phyloP scores from a whole-genome alignment of 2,888 invertebrate genomes.

The Rhaphigaster nebulosa region DNA sequence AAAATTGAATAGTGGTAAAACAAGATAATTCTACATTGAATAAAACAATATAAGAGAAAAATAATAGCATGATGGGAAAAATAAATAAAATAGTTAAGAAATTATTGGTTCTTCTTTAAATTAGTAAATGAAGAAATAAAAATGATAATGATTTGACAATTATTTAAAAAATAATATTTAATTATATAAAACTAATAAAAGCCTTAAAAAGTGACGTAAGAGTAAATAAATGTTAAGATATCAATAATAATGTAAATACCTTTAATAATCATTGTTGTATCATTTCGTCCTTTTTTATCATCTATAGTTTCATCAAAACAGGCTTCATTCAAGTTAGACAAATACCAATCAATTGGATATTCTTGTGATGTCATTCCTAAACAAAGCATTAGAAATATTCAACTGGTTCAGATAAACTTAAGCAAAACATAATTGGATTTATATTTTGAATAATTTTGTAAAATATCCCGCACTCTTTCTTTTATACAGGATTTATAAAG shows the following conservation, averaged over 20 bases:
- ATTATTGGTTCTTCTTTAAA: neutral
- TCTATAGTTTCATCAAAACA: conserved; percentile 3
- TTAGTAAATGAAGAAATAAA: too few relatives aligned
- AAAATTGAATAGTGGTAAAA: neutral
- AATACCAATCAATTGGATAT: neutral
- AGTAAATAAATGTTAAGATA: neutral
- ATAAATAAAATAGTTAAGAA: neutral
- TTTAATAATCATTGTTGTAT: neutral
- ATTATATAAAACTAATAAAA: neutral
- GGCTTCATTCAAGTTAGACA: neutral
- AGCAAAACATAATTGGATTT: neutral
- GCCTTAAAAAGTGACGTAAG: neutral
- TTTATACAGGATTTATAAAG: too few relatives aligned
- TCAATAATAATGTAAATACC: neutral
- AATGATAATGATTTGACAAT: neutral
- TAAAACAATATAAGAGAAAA: neutral
- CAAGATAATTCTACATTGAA: neutral
- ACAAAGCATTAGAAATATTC: neutral
- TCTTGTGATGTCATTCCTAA: conserved; percentile 31
- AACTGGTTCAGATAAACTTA: neutral
- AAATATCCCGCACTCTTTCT: too few relatives aligned
- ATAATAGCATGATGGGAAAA: neutral
- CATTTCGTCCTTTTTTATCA: neutral
- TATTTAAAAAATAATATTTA: neutral
- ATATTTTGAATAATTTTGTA: neutral